A percentile compares a stretch with the other conserved stretches of the same genome.
phyloP scores from a whole-genome alignment of 2,797 vertebrate genomes.

The Luscinia luscinia region DNA sequence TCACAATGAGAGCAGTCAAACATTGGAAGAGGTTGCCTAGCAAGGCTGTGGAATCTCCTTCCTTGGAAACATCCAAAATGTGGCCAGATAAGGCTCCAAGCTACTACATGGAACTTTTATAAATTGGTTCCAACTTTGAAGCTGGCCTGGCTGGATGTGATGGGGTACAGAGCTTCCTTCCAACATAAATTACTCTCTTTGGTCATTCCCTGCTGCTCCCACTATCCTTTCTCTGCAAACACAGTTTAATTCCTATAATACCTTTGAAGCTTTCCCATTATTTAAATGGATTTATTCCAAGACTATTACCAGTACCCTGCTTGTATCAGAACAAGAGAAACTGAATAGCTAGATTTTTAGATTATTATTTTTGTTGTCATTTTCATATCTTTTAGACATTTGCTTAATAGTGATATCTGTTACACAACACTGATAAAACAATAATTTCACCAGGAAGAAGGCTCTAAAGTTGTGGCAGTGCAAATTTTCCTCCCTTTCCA shows the following conservation, averaged over 20 bases:
- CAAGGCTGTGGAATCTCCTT: slow-evolving; percentile 16
- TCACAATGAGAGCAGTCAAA: slow-evolving; percentile 14
- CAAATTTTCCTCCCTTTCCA: background rate
- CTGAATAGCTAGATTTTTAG: background rate
- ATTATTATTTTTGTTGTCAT: background rate
- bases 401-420: background rate
- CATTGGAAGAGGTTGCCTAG: slow-evolving; percentile 17
- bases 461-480: background rate
- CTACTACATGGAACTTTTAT: background rate
- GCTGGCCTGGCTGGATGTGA: background rate
- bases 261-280: background rate
- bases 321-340: background rate
- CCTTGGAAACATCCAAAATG: background rate
- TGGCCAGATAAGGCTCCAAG: background rate
- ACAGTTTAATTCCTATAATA: background rate
- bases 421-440: background rate
- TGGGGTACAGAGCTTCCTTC: background rate
- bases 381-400: background rate
- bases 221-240: background rate
- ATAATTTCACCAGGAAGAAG: background rate
- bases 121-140: background rate
- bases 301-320: background rate
- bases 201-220: background rate
- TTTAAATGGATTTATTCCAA: background rate
- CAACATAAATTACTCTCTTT: background rate